Evolutionary conservation across 2,113 vertebrate genomes (phyloP), one percentile per base, ranked within the genome.

Genomic region (Amblyopsis rosae): DNA sequence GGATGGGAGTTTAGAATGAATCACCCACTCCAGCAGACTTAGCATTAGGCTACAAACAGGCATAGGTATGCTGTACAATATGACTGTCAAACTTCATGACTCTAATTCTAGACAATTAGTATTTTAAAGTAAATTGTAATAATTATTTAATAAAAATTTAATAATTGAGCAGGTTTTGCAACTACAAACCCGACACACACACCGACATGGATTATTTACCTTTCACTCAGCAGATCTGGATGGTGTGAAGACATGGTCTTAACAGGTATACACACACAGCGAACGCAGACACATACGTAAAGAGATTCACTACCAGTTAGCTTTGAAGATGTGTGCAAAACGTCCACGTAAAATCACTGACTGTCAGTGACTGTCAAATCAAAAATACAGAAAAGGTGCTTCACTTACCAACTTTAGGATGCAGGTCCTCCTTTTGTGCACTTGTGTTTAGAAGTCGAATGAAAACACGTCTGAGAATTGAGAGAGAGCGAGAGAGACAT

Each of bases 321-420:
- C 9, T 17, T 17, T n/a, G 53, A 16, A 17, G n/a, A 0, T 57
- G 12, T 10, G 9, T 3, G 17, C 9, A n/a, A 33, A 61, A 47
- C 2, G 26, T 26, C 26, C 2, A 26, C 2, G 26, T 26, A 26
- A 26, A 26, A 26, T 26, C 26, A 26, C 26, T 17, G 15, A n/a
- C 12, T 11, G 26, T 3, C 26, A 45, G 7, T n/a, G 48, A 26
- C 15, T 55, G 12, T 15, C 9, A 59, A 17, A 3, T 19, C 13
- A 46, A 45, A 3, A 33, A 3, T 8, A 6, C 1, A 4, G 12
- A 73, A 64, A 49, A 61, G 67, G 62, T n/a, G 45, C 71, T 78
- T 61, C 45, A 77, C 89, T 90, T 72, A 91, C 89, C 84, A 68
- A 56, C 59, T 15, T 12, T 32, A 33, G 69, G 65, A 59, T 80